Evolutionary conservation across 2,888 invertebrate genomes (phyloP).

Genomic region (Pachycephus smyrnensis): DNA sequence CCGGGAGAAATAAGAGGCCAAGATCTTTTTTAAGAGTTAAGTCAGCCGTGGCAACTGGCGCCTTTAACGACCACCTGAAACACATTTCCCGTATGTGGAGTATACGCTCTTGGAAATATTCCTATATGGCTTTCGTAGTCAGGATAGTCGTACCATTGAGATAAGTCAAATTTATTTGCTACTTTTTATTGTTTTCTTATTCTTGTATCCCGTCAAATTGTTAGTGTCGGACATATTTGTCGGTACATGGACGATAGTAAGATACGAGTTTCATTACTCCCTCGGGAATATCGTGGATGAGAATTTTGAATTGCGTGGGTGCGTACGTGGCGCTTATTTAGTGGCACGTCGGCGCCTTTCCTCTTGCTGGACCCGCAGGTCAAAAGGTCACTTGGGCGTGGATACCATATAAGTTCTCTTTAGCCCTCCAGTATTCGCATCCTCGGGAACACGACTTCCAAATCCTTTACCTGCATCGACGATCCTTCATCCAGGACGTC

Average conservation of each 20-base stretch:
- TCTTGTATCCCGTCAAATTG: not conserved
- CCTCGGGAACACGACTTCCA: not conserved
- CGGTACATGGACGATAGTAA: not conserved
- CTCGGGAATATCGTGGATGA: not conserved
- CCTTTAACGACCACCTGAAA: constrained; percentile 43
- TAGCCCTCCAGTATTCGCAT: constrained; percentile 30
- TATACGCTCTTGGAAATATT: not conserved
- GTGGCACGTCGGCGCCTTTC: constrained; percentile 51
- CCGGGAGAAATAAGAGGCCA: constrained; percentile 38
- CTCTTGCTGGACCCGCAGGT: constrained; percentile 35
- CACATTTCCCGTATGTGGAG: not conserved
- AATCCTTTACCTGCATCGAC: not conserved
- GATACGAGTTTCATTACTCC: constrained; percentile 3
- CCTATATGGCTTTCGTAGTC: not conserved
- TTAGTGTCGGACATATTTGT: not conserved
- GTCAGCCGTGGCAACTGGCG: constrained; percentile 41
- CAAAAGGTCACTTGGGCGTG: constrained; percentile 49
- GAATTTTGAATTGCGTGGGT: constrained; percentile 12
- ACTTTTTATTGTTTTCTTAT: not conserved
- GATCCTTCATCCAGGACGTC: not conserved
- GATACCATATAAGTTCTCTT: constrained; percentile 35
- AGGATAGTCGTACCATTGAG: not conserved
- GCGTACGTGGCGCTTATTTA: constrained; percentile 45
- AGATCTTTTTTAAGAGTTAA: not conserved
- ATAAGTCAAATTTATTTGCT: not conserved